These are phyloP conservation scores for Pangasius krempfi DNA, from an alignment of 2,797 vertebrate genomes.

Conservation along the genomic window DNA sequence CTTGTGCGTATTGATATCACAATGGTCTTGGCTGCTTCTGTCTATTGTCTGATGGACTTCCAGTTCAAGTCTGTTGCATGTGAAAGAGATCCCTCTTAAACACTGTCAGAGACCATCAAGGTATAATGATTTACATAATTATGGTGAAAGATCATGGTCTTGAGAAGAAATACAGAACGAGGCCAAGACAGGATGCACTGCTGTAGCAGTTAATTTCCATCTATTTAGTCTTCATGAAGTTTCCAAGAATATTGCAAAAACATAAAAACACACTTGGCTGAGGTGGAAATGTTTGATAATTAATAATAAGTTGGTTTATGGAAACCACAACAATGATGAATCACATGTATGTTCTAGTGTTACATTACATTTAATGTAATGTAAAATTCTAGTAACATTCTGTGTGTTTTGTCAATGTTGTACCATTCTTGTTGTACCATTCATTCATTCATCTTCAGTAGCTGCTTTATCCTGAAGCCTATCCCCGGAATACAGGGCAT, in stretches of 20 bases:
- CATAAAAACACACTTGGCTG: background rate
- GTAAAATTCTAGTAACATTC: background rate
- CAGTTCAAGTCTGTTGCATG: slow-evolving; percentile 29
- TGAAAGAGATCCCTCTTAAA: slow-evolving; percentile 14
- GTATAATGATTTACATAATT: slow-evolving; percentile 7
- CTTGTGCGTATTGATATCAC: slow-evolving; percentile 43
- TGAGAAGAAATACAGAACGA: background rate
- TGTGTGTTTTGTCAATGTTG: background rate
- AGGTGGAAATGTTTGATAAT: background rate
- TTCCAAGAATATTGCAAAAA: background rate
- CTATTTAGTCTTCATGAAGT: background rate
- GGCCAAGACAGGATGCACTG: background rate
- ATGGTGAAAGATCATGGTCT: slow-evolving; percentile 1
- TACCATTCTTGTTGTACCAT: background rate
- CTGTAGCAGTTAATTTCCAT: background rate
- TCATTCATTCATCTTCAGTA: background rate
- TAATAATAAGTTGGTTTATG: background rate
- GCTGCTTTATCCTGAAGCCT: background rate
- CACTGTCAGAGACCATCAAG: slow-evolving; percentile 12
- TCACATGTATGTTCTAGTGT: background rate
- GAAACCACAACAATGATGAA: background rate
- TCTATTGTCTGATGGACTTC: slow-evolving; percentile 50
- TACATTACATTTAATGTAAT: too few relatives aligned
- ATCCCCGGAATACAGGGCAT: background rate
- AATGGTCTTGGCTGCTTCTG: slow-evolving; percentile 21